Conservation (phyloP, 64 coral and sea anemone genomes). For the Pocillopora verrucosa region DNA sequence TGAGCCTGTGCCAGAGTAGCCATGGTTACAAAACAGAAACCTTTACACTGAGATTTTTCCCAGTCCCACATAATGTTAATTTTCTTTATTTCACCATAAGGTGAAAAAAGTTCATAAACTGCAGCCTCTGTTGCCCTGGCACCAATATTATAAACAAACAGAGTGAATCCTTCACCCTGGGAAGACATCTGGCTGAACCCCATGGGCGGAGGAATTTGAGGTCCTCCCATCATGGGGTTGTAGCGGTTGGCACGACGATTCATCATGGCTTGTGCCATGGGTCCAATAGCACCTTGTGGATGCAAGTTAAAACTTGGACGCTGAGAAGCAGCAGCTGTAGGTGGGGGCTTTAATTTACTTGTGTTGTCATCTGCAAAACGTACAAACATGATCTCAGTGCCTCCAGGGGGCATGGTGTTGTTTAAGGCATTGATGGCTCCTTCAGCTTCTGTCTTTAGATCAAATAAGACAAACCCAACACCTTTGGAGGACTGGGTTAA, state of each 20-base stretch:
- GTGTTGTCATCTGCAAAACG: constrained; percentile 85
- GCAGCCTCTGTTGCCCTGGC: constrained; percentile 55
- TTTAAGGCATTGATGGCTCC: constrained; percentile 58
- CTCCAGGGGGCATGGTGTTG: constrained; percentile 61
- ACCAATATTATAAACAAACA: constrained; percentile 89
- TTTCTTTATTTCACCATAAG: constrained; percentile 67
- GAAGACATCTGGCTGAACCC: constrained; percentile 21
- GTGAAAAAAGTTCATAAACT: constrained; percentile 64
- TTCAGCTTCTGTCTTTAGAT: constrained; percentile 77
- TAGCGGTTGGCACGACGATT: constrained; percentile 80
- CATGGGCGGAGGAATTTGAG: constrained; percentile 29
- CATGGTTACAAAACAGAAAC: constrained; percentile 93
- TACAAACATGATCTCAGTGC: constrained; percentile 55
- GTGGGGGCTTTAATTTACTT: constrained; percentile 45
- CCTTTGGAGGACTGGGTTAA: constrained; percentile 66
- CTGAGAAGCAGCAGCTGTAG: neutral
- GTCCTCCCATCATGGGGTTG: constrained; percentile 59
- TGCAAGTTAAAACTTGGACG: constrained; percentile 29
- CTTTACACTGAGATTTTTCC: constrained; percentile 71
- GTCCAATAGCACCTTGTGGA: constrained; percentile 53
- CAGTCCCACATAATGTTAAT: constrained; percentile 93
- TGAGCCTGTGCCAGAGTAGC: constrained; percentile 58
- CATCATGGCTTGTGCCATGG: constrained; percentile 53
- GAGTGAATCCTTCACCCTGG: constrained; percentile 31
- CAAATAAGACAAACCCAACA: constrained; percentile 77